These are phyloP conservation scores for Chiridota heheva DNA, from an alignment of 35 echinoderm and acorn worm species.

Conservation along the genomic window DNA sequence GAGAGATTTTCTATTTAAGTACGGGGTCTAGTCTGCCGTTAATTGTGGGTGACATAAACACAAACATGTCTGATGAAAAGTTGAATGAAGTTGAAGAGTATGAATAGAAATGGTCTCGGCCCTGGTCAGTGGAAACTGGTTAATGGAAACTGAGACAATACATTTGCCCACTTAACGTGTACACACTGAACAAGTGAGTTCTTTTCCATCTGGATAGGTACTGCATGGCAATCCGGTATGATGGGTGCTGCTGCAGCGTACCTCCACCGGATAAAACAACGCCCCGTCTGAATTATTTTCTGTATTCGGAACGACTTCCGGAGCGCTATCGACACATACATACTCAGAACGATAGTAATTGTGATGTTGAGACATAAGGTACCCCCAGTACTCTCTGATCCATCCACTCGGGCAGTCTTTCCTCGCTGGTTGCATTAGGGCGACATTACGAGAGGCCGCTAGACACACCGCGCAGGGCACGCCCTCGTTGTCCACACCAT, in stretches of 20 bases:
- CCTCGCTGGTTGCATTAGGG: neutral
- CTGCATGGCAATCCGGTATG: neutral
- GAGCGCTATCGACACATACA: conserved; percentile 1
- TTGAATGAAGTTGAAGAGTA: too few species aligned
- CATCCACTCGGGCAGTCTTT: neutral
- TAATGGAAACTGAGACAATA: too few species aligned
- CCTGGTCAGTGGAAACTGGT: too few species aligned
- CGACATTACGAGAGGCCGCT: neutral
- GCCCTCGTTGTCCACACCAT: neutral
- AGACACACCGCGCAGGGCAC: neutral
- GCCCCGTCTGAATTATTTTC: conserved; percentile 1
- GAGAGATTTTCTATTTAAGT: too few species aligned
- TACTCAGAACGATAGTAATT: neutral
- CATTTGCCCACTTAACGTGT: too few species aligned
- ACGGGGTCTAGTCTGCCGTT: too few species aligned
- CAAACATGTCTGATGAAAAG: too few species aligned
- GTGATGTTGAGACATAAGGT: neutral
- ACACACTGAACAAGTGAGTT: conserved; percentile 22
- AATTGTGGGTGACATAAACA: too few species aligned
- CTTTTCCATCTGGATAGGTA: neutral
- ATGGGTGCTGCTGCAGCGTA: neutral
- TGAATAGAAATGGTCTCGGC: too few species aligned
- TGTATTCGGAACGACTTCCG: neutral
- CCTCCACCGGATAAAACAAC: conserved; percentile 32
- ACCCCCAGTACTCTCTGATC: neutral